phyloP scores from a whole-genome alignment of 1,140 invertebrate species.

The Aphaenogaster rudis region DNA sequence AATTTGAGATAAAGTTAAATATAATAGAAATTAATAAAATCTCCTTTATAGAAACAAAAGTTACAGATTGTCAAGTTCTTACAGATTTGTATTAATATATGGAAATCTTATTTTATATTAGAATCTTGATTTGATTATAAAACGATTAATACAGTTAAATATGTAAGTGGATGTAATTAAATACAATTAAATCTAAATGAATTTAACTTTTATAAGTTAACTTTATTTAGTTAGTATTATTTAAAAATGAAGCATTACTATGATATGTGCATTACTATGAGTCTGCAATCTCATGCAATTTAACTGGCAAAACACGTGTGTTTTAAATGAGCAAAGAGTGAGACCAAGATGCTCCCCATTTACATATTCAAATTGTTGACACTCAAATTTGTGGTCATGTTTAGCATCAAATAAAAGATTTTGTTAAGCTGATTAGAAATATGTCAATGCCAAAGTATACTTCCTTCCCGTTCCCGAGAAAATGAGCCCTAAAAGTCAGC shows the following conservation, averaged over 20 bases:
- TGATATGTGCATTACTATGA: neutral
- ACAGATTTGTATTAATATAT: neutral
- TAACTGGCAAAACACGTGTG: too few relatives aligned
- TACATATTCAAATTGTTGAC: too few relatives aligned
- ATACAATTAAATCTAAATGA: neutral
- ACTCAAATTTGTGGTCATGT: too few relatives aligned
- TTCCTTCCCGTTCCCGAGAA: too few relatives aligned
- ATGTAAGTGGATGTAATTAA: neutral
- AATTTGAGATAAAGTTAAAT: neutral
- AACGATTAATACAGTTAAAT: neutral
- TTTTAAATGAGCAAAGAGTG: too few relatives aligned
- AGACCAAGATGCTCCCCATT: too few relatives aligned
- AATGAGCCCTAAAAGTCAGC: too few relatives aligned
- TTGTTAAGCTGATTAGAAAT: too few relatives aligned
- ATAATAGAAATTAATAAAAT: neutral
- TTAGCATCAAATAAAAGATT: too few relatives aligned
- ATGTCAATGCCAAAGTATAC: too few relatives aligned
- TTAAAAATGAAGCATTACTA: neutral
- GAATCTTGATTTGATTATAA: neutral
- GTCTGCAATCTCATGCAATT: slow-evolving; percentile 21
- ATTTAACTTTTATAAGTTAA: neutral
- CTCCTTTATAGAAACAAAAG: neutral
- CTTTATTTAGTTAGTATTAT: neutral
- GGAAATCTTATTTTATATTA: neutral
- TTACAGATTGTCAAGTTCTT: neutral